Base-by-base conservation (phyloP, 2,797 vertebrate species). In the Liasis olivaceus region DNA sequence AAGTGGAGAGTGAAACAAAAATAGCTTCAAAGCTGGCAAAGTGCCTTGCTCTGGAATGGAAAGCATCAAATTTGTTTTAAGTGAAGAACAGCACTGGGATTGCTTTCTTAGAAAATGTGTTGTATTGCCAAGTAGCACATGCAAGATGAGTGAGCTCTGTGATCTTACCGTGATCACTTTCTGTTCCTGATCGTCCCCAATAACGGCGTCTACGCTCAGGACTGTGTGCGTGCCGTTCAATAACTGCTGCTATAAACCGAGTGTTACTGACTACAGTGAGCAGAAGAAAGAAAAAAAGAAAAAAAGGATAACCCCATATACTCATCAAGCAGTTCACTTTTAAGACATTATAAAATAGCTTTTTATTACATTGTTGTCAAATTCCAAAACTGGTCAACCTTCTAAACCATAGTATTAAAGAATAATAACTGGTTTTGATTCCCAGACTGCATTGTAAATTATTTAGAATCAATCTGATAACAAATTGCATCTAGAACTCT, bases 141-240 rank as follows among this genome's bases (percentile, higher is more conserved):
- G 91, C 92, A 24, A 92, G 20, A 11, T 0, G 0, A 92, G 22
- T 31, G 86, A 4, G 36, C 11, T 15, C 47, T 22, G 20, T 56
- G 93, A 20, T n/a, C 98, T 98, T 97, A 99, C 99, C 99, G 0
- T 99, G 99, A 97, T 99, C 99, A 0, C 99, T 99, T 96, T 99
- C 99, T 0, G 99, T 99, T 93, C 99, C 99, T 0, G 99, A 99
- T 22, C 99, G 98, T 1, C 99, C 99, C 99, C 99, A 99, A 98
- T 99, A 99, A 15, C 99, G 98, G 56, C 99, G 98, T 3, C 99
- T 97, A 94, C 99, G 98, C 51, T 99, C 99, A 0, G 99, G 99
- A 89, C 99, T 99, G 97, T 99, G 99, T 0, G 99, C 99, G 15
- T 99, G 99, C 4, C 99, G 98, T 96, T 99, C 99, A 0, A 99